phyloP scores from a whole-genome alignment of 2,888 invertebrate genomes.

The Meiosimyza platycephala region DNA sequence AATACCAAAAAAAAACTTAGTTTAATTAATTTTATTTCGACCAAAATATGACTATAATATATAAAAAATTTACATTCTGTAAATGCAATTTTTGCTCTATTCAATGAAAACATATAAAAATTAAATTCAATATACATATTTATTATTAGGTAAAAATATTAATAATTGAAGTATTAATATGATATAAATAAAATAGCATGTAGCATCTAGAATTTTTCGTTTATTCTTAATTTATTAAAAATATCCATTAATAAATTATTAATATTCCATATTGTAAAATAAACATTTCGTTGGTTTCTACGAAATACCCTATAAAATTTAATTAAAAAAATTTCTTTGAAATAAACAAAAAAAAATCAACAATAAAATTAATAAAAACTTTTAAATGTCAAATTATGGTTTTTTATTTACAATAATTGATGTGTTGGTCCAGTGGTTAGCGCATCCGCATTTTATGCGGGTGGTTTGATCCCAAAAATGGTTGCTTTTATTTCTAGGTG shows the following conservation, averaged over 20 bases:
- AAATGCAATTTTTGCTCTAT: not conserved
- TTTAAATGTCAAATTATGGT: slow-evolving; percentile 29
- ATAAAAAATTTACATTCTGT: slow-evolving; percentile 3
- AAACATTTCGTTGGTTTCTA: slow-evolving; percentile 6
- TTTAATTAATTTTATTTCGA: slow-evolving; percentile 9
- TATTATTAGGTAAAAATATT: slow-evolving; percentile 7
- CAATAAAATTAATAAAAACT: slow-evolving; percentile 26
- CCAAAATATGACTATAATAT: not conserved
- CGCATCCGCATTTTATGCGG: no score
- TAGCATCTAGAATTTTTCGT: not conserved
- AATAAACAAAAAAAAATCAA: not conserved
- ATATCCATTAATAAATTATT: slow-evolving; percentile 14
- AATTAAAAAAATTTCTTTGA: slow-evolving; percentile 3
- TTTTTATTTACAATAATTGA: not conserved
- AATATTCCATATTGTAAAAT: slow-evolving; percentile 28
- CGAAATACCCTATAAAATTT: not conserved
- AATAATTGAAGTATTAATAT: slow-evolving; percentile 13
- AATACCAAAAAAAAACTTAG: slow-evolving; percentile 31
- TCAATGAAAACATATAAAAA: not conserved
- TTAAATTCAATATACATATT: not conserved
- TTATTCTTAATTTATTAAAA: slow-evolving; percentile 5
- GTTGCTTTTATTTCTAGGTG: no score
- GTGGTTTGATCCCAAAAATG: no score
- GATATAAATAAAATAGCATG: slow-evolving; percentile 10
- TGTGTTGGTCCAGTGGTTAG: no score